phyloP scores from a whole-genome alignment of 2,888 invertebrate species.

The Herminia tarsipennalis region DNA sequence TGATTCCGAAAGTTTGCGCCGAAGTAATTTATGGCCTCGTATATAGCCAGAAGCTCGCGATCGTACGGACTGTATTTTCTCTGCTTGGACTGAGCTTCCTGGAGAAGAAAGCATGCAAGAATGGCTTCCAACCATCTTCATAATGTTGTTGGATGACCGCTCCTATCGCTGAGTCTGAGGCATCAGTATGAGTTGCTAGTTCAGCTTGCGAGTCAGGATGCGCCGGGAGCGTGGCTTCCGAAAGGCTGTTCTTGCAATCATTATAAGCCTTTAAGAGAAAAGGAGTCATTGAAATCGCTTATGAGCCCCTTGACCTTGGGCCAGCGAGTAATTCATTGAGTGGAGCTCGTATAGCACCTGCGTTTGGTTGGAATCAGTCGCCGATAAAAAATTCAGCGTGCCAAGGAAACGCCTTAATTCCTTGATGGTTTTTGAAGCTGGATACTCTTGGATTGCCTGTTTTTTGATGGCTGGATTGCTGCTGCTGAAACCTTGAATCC shows the following conservation, averaged over 20 bases:
- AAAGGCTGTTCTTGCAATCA: not conserved
- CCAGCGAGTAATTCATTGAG: not conserved
- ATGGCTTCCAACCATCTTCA: not conserved
- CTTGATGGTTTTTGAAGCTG: not conserved
- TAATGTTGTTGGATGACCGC: not conserved
- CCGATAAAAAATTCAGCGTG: not conserved
- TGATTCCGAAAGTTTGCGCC: not conserved
- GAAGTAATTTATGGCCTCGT: conserved; percentile 55
- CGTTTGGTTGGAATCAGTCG: not conserved
- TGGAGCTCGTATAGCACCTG: not conserved
- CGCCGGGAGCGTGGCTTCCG: not conserved
- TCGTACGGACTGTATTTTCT: conserved; percentile 58
- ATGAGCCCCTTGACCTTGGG: not conserved
- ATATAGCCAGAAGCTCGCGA: conserved; percentile 58
- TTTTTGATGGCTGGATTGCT: conserved; percentile 1
- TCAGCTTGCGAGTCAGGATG: not conserved
- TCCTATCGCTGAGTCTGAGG: not conserved
- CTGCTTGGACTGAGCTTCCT: conserved; percentile 51
- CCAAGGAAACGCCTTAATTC: not conserved
- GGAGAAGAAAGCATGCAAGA: not conserved
- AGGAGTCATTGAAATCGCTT: not conserved
- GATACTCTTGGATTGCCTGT: not conserved
- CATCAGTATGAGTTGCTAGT: not conserved
- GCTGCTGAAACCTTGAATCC: conserved; percentile 1
- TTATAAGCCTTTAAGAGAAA: not conserved